A percentile compares a stretch with the other conserved stretches of the same genome.
These are phyloP conservation scores for Ochlodes sylvanus DNA, from an alignment of 2,888 invertebrate species.

Conservation along the genomic window DNA sequence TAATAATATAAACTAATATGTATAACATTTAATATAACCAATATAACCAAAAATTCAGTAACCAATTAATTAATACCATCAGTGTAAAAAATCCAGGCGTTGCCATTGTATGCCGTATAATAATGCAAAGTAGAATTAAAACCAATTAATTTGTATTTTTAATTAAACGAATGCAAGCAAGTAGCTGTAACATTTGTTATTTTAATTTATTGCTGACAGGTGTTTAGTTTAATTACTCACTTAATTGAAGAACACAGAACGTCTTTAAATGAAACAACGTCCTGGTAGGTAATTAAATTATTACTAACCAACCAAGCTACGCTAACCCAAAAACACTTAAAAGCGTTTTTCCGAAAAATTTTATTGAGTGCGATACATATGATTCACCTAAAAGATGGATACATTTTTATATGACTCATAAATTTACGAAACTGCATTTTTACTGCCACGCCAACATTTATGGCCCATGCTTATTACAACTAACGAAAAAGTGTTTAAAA, in stretches of 20 bases:
- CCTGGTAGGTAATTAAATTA: constrained; percentile 41
- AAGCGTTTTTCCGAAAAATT: constrained; percentile 22
- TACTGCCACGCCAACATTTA: constrained; percentile 79
- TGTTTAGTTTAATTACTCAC: constrained; percentile 22
- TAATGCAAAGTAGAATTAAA: constrained; percentile 1
- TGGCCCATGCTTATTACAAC: constrained; percentile 75
- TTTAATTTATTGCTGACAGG: constrained; percentile 24
- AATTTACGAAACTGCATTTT: constrained; percentile 80
- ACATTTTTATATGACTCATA: constrained; percentile 73
- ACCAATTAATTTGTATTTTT: constrained; percentile 19
- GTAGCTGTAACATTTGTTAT: constrained; percentile 12
- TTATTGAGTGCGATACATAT: constrained; percentile 32
- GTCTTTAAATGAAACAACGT: constrained; percentile 34
- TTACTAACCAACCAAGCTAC: constrained; percentile 41
- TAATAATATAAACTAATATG: too few relatives aligned
- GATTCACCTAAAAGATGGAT: constrained; percentile 56
- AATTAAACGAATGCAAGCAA: constrained; percentile 15
- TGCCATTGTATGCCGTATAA: background rate
- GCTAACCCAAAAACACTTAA: constrained; percentile 39
- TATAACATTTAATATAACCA: too few relatives aligned
- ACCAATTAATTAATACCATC: background rate
- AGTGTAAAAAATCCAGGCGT: background rate
- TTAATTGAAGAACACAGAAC: constrained; percentile 42
- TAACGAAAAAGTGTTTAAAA: constrained; percentile 80
- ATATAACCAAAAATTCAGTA: background rate